Base-by-base conservation (phyloP, 2,797 vertebrate species). In the Rhinella marina region DNA sequence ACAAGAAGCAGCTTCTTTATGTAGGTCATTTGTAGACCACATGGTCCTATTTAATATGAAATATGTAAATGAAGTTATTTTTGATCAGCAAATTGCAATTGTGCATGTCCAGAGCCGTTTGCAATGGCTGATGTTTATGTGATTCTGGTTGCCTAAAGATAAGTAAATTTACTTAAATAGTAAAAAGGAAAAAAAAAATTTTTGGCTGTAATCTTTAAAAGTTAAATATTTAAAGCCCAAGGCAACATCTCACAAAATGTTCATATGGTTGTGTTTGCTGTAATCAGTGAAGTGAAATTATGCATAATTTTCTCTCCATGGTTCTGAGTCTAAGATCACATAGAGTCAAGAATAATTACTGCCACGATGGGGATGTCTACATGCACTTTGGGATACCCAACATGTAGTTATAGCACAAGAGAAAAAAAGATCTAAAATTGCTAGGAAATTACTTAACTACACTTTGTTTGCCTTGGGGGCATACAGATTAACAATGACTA, bases 201-300 rank as follows among this genome's bases (percentile, higher is more conserved):
- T 92, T 94, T 90, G 88, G 91, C 87, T 90, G 88, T 92, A 92
- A 93, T 93, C 91, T 93, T 90, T 91, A 91, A 93, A 94, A 93
- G 83, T 70, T 90, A 88, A 92, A 93, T 89, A 88, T 89, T 93
- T 92, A 90, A 89, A 91, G 92, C 93, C 93, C 82, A 32, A 85
- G 92, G 94, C 90, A 92, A 94, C 93, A 87, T 91, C 93, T 92
- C 88, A 88, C 90, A 91, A 91, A 92, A 85, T 91, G 90, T 90
- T 94, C 91, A 90, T 92, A 92, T 89, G 90, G 76, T 92, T 93
- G 92, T 93, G 90, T 92, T 94, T 90, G 91, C 91, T 93, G 88
- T 80, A 94, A 93, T 95, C 93, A 93, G 92, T 89, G 88, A 87
- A 91, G 91, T 93, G 90, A 93, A 93, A 94, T 94, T 93, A 94